A percentile compares a stretch with the other conserved stretches of the same genome.
Conservation (phyloP, 2,113 vertebrate species). For the Ia io region DNA sequence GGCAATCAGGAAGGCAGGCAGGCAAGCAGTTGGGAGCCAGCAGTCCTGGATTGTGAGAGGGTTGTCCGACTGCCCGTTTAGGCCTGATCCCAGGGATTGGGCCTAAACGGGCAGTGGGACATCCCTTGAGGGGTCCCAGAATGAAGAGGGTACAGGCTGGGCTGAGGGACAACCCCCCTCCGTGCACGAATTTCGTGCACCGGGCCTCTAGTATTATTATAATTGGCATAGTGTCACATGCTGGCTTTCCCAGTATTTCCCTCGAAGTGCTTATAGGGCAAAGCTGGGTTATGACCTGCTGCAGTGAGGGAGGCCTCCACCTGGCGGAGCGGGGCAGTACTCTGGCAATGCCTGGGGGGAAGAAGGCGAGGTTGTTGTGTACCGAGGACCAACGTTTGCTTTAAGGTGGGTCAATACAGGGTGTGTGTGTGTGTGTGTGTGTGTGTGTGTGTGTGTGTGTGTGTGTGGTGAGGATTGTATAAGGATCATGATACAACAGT, state of each 20-base stretch:
- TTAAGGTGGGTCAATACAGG: background rate
- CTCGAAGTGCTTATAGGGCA: background rate
- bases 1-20: too few relatives aligned
- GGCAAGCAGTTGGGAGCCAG: too few relatives aligned
- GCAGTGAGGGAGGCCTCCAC: background rate
- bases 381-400: background rate
- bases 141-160: too few relatives aligned
- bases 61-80: too few relatives aligned
- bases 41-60: too few relatives aligned
- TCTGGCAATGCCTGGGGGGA: background rate
- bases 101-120: too few relatives aligned
- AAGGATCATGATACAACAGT: background rate
- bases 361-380: background rate
- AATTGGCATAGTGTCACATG: background rate
- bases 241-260: background rate
- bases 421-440: background rate
- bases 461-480: background rate
- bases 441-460: background rate
- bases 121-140: too few relatives aligned
- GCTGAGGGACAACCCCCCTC: too few relatives aligned
- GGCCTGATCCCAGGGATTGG: too few relatives aligned
- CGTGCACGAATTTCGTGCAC: too few relatives aligned
- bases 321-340: background rate
- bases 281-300: background rate
- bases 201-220: too few relatives aligned